phyloP scores from a whole-genome alignment of 30 jellyfish, hydroid and myxozoan species.

The Aurelia aurita region DNA sequence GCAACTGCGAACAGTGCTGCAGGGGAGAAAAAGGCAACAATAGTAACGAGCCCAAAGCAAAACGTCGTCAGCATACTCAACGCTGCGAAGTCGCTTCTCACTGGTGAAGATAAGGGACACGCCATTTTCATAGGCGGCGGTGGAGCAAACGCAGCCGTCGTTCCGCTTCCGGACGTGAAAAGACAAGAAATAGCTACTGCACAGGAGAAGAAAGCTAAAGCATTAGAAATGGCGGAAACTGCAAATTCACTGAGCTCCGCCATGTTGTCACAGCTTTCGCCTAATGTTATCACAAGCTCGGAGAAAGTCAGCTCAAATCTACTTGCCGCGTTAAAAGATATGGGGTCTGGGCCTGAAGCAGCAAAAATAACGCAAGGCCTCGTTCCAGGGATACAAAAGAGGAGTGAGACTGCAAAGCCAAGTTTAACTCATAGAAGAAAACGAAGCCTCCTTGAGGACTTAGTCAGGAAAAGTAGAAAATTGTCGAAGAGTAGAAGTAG shows the following conservation, averaged over 20 bases:
- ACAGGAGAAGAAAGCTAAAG: slow-evolving; percentile 51
- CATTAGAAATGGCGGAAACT: slow-evolving; percentile 63
- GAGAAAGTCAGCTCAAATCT: slow-evolving; percentile 56
- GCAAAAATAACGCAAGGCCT: slow-evolving; percentile 31
- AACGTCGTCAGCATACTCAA: slow-evolving; percentile 44
- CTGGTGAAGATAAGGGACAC: slow-evolving; percentile 49
- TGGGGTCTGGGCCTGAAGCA: slow-evolving; percentile 68
- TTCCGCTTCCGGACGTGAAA: slow-evolving; percentile 50
- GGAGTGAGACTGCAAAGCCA: slow-evolving; percentile 22
- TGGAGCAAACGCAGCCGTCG: slow-evolving; percentile 21
- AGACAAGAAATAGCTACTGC: slow-evolving; percentile 35
- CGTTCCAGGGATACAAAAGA: slow-evolving; percentile 44
- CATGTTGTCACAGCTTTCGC: slow-evolving; percentile 66
- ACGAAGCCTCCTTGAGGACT: slow-evolving; percentile 30
- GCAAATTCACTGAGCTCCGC: slow-evolving; percentile 64
- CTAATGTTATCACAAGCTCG: slow-evolving; percentile 41
- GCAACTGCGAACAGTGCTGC: neutral
- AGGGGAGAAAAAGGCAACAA: slow-evolving; percentile 26
- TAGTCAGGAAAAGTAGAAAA: neutral
- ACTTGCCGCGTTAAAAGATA: slow-evolving; percentile 73
- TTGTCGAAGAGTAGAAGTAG: neutral
- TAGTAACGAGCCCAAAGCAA: slow-evolving; percentile 51
- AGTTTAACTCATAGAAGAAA: slow-evolving; percentile 12
- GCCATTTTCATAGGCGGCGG: slow-evolving; percentile 54
- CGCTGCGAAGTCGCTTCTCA: slow-evolving; percentile 62